A percentile compares a stretch with the other conserved stretches of the same genome.
Conservation (phyloP, 1,140 invertebrate species). For the Bombus pyrosoma region DNA sequence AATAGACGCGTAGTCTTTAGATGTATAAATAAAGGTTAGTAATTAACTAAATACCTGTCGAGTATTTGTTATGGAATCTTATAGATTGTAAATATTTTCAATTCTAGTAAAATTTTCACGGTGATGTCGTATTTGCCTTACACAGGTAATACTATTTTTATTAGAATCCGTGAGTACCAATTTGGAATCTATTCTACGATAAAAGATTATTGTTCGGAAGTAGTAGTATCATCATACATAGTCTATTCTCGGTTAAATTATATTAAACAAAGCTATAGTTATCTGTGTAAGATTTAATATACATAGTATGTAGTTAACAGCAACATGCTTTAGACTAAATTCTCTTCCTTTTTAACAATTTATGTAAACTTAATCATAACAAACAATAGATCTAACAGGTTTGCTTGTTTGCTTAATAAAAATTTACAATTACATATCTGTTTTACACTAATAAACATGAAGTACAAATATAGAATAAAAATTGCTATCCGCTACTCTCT, state of each 20-base stretch:
- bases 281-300: constrained; percentile 33
- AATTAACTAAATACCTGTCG: background rate
- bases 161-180: background rate
- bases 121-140: constrained; percentile 23
- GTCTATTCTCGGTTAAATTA: background rate
- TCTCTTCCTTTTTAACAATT: background rate
- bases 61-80: background rate
- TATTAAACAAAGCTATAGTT: background rate
- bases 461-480: background rate
- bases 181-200: background rate
- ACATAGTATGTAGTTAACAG: background rate
- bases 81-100: constrained; percentile 7
- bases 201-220: background rate
- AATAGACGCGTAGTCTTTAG: constrained; percentile 20
- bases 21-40: background rate
- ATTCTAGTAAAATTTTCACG: background rate
- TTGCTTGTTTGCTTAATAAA: constrained; percentile 47
- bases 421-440: background rate
- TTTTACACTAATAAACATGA: background rate
- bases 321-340: background rate
- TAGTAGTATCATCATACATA: background rate
- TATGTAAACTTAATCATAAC: background rate
- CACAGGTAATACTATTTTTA: constrained; percentile 7
- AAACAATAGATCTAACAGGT: background rate
- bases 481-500: background rate